These are phyloP conservation scores for Thymallus thymallus DNA, from an alignment of 2,113 vertebrate genomes.

Conservation along the genomic window DNA sequence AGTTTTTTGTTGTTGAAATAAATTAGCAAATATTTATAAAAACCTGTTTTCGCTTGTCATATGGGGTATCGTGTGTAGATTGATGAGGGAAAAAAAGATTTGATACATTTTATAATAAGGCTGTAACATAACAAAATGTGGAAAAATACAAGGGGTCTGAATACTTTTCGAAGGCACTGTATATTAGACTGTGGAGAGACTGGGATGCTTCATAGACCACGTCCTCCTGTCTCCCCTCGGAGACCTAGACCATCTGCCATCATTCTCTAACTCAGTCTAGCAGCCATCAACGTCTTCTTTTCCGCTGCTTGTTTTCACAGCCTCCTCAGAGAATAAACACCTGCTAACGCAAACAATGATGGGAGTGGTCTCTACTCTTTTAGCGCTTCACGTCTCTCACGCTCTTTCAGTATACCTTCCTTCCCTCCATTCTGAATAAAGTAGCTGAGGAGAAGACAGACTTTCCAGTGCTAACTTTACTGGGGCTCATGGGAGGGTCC, in stretches of 20 bases:
- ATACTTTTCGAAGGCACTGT: no score
- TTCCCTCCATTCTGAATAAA: neutral
- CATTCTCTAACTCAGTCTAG: neutral
- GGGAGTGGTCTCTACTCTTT: neutral
- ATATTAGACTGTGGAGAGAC: no score
- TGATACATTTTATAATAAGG: no score
- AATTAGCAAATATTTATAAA: no score
- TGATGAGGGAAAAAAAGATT: no score
- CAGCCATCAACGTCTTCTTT: neutral
- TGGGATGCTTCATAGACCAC: constrained; percentile 17
- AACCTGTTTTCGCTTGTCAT: no score
- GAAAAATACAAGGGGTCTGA: no score
- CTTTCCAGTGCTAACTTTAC: no score
- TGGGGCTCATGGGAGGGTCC: no score
- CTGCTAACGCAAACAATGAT: constrained; percentile 31
- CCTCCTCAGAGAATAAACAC: constrained; percentile 43
- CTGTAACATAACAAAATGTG: no score
- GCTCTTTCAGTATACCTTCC: neutral
- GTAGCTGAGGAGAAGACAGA: neutral
- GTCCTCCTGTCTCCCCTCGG: constrained; percentile 29
- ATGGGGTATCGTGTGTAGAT: no score
- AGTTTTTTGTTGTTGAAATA: no score
- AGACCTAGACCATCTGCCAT: constrained; percentile 3
- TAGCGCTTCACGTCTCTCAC: neutral
- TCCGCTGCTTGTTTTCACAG: constrained; percentile 5